phyloP scores from a whole-genome alignment of 2,888 invertebrate species.

The Pyrrhia umbra region DNA sequence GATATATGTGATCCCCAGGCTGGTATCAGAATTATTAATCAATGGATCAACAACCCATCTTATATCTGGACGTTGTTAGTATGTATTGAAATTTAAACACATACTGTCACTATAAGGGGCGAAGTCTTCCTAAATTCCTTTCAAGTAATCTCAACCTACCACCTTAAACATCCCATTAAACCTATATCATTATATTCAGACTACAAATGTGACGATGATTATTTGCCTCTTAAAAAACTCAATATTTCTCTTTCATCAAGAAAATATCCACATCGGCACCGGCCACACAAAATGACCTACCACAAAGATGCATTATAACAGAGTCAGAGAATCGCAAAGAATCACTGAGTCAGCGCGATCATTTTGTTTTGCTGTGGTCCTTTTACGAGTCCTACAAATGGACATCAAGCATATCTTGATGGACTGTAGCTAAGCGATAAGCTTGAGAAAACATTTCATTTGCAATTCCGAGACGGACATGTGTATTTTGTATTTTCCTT shows the following conservation, averaged over 20 bases:
- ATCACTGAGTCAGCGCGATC: constrained; percentile 56
- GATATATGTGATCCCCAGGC: too few relatives aligned
- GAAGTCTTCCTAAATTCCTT: too few relatives aligned
- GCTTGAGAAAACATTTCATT: constrained; percentile 77
- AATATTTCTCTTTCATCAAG: neutral
- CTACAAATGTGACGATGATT: neutral
- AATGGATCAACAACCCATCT: too few relatives aligned
- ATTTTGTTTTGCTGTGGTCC: constrained; percentile 69
- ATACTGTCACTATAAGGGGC: too few relatives aligned
- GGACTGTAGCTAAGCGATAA: constrained; percentile 73
- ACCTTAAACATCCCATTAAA: neutral
- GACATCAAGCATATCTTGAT: constrained; percentile 73
- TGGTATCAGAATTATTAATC: too few relatives aligned
- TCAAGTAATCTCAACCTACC: neutral
- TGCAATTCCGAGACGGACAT: constrained; percentile 70
- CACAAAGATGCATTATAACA: constrained; percentile 34
- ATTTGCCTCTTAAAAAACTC: neutral
- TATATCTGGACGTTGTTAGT: too few relatives aligned
- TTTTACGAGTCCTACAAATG: constrained; percentile 73
- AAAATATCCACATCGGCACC: constrained; percentile 4
- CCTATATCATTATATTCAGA: neutral
- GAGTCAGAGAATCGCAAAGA: constrained; percentile 40
- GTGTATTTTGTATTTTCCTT: constrained; percentile 57
- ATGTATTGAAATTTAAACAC: too few relatives aligned
- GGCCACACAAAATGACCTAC: constrained; percentile 10